Evolutionary conservation across 2,888 invertebrate species (phyloP), one percentile per base, ranked within the genome.

Genomic region (Ceriagrion tenellum): DNA sequence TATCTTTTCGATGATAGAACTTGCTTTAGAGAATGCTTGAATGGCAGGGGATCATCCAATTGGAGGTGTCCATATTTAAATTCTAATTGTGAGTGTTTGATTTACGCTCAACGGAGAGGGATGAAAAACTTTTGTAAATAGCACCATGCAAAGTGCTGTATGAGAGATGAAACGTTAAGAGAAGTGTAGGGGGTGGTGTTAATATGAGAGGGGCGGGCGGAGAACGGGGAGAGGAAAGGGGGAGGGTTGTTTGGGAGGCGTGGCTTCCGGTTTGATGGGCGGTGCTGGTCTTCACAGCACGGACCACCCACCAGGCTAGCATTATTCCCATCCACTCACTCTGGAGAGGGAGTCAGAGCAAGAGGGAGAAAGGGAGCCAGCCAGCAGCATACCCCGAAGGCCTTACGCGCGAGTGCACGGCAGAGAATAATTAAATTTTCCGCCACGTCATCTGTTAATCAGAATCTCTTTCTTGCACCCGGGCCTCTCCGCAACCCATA

Each of bases 201-300:
- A 47, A 47, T 47, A 47, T 8, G 47, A 8, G 47, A 47, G 47
- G 47, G 47, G 93, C 59, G 26, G 56, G 12, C 12, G 40, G n/a
- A 30, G 16, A 20, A 6, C 30, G 40, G 10, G 18, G 35, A 12
- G 40, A 6, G 63, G 69, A 18, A 47, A n/a, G 89, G 55, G 0
- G 47, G 89, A 20, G 12, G 74, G 69, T 18, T 69, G 63, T 93
- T 63, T 88, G n/a, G 93, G 40, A 69, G 93, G 93, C 93, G 93
- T 93, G 93, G 93, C 93, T 93, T 93, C 69, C 69, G 93, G 93
- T 93, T 93, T 93, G 69, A 93, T 93, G 93, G 93, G 93, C 93
- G 93, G 93, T n/a, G 93, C 93, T 93, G 55, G 55, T 55, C 55
- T 63, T 63, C 69, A 69, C 47, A 16, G 93, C 69, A 23, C 93